phyloP scores from a whole-genome alignment of 2,113 vertebrate genomes.

The Pluvianellus socialis region DNA sequence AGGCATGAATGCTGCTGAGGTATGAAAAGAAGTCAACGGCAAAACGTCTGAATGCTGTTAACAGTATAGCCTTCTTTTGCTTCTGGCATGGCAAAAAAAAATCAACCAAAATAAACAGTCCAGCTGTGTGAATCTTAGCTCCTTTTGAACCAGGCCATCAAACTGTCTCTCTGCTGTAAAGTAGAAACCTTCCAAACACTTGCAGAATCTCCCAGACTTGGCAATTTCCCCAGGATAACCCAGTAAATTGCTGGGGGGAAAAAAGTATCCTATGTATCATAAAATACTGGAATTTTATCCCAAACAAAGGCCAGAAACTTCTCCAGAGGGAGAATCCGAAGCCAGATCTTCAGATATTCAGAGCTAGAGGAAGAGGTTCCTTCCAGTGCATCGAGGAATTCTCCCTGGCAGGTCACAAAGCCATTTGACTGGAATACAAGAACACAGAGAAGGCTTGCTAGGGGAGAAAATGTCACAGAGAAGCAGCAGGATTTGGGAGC shows the following conservation, averaged over 20 bases:
- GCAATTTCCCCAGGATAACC: constrained; percentile 62
- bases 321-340: constrained; percentile 21
- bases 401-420: neutral
- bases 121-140: constrained; percentile 62
- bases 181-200: constrained; percentile 56
- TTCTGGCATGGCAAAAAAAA: constrained; percentile 45
- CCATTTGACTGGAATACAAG: neutral
- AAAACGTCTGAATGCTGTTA: constrained; percentile 22
- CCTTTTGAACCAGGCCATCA: constrained; percentile 65
- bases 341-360: neutral
- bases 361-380: neutral
- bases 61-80: neutral
- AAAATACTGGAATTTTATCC: constrained; percentile 58
- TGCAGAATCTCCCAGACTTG: constrained; percentile 45
- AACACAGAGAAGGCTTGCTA: neutral
- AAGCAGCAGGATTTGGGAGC: neutral
- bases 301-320: constrained; percentile 4
- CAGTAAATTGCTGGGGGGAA: constrained; percentile 18
- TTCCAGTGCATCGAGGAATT: neutral
- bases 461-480: neutral
- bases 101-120: constrained; percentile 63
- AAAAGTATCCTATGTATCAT: constrained; percentile 25
- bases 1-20: neutral
- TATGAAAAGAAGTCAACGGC: neutral
- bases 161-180: constrained; percentile 54